A percentile compares a stretch with the other conserved stretches of the same genome.
Conservation (phyloP, 2,113 vertebrate species). For the Uropsilus gracilis region DNA sequence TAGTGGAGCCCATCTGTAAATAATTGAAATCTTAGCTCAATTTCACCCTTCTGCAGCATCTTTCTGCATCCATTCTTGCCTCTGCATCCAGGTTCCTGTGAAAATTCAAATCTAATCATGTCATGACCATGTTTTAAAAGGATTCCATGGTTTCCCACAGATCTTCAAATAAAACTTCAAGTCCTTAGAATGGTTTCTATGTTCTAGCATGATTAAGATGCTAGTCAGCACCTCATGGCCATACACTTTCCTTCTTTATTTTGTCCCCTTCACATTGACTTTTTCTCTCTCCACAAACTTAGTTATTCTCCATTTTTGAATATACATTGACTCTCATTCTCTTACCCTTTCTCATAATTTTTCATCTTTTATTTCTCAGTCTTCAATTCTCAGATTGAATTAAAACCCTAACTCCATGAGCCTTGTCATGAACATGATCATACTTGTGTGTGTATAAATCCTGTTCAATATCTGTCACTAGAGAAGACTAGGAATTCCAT, state of each 20-base stretch:
- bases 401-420: not conserved
- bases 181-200: not conserved
- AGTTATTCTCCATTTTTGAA: not conserved
- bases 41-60: not conserved
- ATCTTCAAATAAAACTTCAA: not conserved
- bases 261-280: not conserved
- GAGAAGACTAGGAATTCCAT: not conserved
- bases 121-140: not conserved
- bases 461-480: not conserved
- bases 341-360: not conserved
- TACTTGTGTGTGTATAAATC: not conserved
- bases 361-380: not conserved
- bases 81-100: not conserved
- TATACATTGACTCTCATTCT: not conserved
- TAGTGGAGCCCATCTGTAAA: not conserved
- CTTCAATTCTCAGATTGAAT: not conserved
- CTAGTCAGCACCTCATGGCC: not conserved
- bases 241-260: not conserved
- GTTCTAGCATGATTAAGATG: not conserved
- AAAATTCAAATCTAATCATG: not conserved
- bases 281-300: not conserved
- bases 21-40: not conserved
- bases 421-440: not conserved
- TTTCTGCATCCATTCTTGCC: not conserved
- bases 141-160: not conserved